Conservation (phyloP, 1,140 invertebrate genomes). For the Manduca sexta region DNA sequence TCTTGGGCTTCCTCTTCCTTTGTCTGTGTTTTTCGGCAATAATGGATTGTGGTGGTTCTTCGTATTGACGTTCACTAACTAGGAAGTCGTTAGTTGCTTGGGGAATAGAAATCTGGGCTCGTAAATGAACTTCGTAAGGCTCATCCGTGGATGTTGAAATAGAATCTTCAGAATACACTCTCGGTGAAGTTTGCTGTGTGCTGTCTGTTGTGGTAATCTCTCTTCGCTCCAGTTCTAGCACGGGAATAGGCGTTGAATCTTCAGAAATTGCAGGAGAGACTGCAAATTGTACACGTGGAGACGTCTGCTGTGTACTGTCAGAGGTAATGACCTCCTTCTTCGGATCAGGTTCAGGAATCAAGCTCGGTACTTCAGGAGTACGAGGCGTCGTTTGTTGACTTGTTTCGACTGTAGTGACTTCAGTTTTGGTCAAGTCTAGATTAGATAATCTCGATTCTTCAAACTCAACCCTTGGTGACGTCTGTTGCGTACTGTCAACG, state of each 20-base stretch:
- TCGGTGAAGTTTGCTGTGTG: constrained; percentile 73
- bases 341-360: constrained; percentile 5
- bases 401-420: constrained; percentile 18
- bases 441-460: constrained; percentile 2
- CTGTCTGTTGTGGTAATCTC: constrained; percentile 54
- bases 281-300: constrained; percentile 34
- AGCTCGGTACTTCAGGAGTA: constrained; percentile 1
- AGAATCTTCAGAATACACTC: constrained; percentile 52
- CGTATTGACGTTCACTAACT: constrained; percentile 42
- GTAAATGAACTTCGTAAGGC: constrained; percentile 77
- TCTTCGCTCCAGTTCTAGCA: constrained; percentile 22
- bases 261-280: constrained; percentile 50
- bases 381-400: constrained; percentile 25
- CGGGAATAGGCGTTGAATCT: constrained; percentile 25
- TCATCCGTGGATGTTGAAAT: constrained; percentile 73
- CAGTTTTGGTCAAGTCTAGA: constrained; percentile 7
- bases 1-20: constrained; percentile 62
- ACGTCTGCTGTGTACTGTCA: constrained; percentile 45
- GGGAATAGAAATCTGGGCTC: constrained; percentile 76
- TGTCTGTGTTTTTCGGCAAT: constrained; percentile 55
- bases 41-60: constrained; percentile 33
- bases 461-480: constrained; percentile 40
- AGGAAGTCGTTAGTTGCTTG: constrained; percentile 58
- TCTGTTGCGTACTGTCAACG: constrained; percentile 56
- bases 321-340: constrained; percentile 22